These are phyloP conservation scores for Bicyclus anynana DNA, from an alignment of 1,140 invertebrate genomes.

Conservation along the genomic window DNA sequence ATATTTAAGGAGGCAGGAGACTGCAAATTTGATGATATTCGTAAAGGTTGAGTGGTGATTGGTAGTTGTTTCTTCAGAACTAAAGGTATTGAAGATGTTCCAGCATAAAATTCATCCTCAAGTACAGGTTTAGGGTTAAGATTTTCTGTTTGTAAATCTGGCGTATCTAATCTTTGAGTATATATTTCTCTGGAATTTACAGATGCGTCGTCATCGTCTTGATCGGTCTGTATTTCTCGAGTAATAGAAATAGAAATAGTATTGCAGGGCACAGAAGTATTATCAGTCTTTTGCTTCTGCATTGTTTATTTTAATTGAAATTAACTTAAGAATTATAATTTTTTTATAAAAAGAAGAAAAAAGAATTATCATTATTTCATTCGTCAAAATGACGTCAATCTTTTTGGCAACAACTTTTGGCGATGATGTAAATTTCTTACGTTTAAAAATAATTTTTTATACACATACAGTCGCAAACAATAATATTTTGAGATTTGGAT, in stretches of 20 bases:
- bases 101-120: not conserved
- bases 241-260: not conserved
- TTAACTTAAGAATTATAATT: no score
- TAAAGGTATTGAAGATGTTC: constrained; percentile 5
- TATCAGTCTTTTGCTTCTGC: constrained; percentile 4
- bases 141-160: not conserved
- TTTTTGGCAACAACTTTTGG: no score
- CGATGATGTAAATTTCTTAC: no score
- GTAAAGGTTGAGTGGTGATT: constrained; percentile 10
- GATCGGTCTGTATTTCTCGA: constrained; percentile 11
- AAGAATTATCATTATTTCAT: no score
- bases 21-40: constrained; percentile 21
- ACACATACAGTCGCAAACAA: no score
- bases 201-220: constrained; percentile 20
- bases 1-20: constrained; percentile 30
- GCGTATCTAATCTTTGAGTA: constrained; percentile 19
- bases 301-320: constrained; percentile 7
- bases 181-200: constrained; percentile 23
- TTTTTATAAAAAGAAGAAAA: not conserved
- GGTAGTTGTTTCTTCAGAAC: not conserved
- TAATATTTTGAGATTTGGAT: no score
- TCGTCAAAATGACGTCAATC: no score
- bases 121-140: not conserved
- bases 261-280: constrained; percentile 7
- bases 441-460: no score